These are phyloP conservation scores for Clavelina lepadiformis DNA, from an alignment of 23 tunicate genomes.

Conservation along the genomic window DNA sequence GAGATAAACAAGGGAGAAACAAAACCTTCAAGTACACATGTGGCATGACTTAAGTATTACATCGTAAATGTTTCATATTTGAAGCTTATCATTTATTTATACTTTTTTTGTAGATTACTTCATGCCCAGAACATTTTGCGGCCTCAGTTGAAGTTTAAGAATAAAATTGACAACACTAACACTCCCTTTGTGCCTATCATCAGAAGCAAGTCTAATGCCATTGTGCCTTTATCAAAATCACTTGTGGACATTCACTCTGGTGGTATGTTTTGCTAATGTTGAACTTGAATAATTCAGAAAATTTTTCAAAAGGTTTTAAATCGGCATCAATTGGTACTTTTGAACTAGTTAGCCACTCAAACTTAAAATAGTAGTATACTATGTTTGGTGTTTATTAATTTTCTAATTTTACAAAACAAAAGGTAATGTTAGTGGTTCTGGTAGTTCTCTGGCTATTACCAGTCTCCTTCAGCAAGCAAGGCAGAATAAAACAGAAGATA, in stretches of 20 bases:
- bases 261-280: too few species aligned
- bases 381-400: background rate
- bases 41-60: background rate
- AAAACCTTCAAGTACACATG: constrained; percentile 49
- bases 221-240: constrained; percentile 49
- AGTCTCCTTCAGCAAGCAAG: constrained; percentile 47
- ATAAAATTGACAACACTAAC: constrained; percentile 73
- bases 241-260: constrained; percentile 36
- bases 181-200: constrained; percentile 87
- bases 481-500: constrained; percentile 41
- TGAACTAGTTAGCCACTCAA: background rate
- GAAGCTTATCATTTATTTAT: background rate
- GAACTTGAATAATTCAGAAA: too few species aligned
- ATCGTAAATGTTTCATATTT: background rate
- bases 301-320: too few species aligned
- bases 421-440: constrained; percentile 8
- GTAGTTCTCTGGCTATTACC: constrained; percentile 41
- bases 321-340: background rate
- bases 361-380: too few species aligned
- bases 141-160: constrained; percentile 81
- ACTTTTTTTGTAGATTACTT: constrained; percentile 25
- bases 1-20: constrained; percentile 30
- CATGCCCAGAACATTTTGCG: constrained; percentile 70
- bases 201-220: constrained; percentile 60
- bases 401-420: background rate